Percentiles rank a stretch among this genome's conserved stretches.
Conservation (phyloP, 2,113 vertebrate species). For the Ophthalmolycus amberensis region DNA sequence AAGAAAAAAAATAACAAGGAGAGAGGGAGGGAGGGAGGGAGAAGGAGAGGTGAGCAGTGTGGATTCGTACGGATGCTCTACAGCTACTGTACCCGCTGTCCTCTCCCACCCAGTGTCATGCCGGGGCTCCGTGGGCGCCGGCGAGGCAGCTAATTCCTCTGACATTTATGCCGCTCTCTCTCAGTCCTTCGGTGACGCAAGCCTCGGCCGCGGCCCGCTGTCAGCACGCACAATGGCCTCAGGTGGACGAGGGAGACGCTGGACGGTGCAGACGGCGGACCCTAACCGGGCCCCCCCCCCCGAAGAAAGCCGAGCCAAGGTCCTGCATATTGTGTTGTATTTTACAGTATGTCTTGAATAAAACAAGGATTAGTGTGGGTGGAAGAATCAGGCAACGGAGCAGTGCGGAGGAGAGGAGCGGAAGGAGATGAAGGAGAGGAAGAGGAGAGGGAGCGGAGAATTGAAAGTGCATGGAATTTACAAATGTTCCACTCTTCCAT, state of each 20-base stretch:
- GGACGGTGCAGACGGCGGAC: slow-evolving; percentile 37
- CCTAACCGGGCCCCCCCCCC: slow-evolving; percentile 29
- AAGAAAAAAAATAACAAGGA: slow-evolving; percentile 25
- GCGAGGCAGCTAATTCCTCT: slow-evolving; percentile 80
- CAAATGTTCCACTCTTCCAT: slow-evolving; percentile 11
- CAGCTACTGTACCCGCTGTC: slow-evolving; percentile 69
- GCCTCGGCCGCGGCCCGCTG: slow-evolving; percentile 46
- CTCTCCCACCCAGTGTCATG: slow-evolving; percentile 77
- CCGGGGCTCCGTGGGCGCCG: slow-evolving; percentile 71
- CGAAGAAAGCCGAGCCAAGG: slow-evolving; percentile 51
- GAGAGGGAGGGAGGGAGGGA: slow-evolving; percentile 24
- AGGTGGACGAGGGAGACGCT: slow-evolving; percentile 62
- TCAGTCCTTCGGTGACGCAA: slow-evolving; percentile 73
- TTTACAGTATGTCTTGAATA: slow-evolving; percentile 70
- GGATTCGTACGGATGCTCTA: slow-evolving; percentile 55
- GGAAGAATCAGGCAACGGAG: slow-evolving; percentile 61
- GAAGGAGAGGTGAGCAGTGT: slow-evolving; percentile 55
- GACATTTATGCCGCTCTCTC: slow-evolving; percentile 81
- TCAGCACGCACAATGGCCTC: slow-evolving; percentile 59
- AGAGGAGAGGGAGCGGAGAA: slow-evolving; percentile 31
- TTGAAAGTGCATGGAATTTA: slow-evolving; percentile 42
- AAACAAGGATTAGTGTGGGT: slow-evolving; percentile 75
- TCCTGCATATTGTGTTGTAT: slow-evolving; percentile 64
- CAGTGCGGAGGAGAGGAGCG: slow-evolving; percentile 24
- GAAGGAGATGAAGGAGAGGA: slow-evolving; percentile 46